Conservation (phyloP, 2,113 vertebrate species). For the Gallinago media region DNA sequence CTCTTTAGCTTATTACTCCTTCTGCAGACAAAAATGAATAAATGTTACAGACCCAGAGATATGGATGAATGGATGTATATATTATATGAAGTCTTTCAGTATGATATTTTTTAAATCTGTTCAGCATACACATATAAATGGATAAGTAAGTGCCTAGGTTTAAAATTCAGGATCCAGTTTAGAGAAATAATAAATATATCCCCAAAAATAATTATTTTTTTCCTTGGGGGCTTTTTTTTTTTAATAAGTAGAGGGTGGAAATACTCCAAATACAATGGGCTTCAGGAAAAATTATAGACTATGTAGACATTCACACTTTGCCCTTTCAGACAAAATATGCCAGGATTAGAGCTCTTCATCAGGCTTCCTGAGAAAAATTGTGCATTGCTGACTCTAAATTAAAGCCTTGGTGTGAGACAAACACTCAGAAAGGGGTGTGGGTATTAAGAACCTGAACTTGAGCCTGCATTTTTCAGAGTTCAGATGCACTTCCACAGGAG, state of each 20-base stretch:
- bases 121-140: background rate
- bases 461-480: background rate
- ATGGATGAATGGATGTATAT: background rate
- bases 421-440: accelerated
- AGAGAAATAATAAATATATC: background rate
- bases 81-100: background rate
- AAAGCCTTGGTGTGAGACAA: background rate
- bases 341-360: background rate
- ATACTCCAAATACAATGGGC: background rate
- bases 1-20: background rate
- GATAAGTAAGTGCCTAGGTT: background rate
- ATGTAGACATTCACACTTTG: background rate
- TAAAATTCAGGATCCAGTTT: background rate
- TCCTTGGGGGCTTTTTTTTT: no score
- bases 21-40: background rate
- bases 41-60: background rate
- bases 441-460: background rate
- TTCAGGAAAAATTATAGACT: background rate
- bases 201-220: background rate
- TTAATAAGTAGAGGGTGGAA: background rate
- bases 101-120: background rate
- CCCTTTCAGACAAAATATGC: background rate
- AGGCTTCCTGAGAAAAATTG: background rate
- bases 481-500: background rate
- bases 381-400: background rate